Base-by-base conservation (phyloP, 1,140 invertebrate species). In the Drosophila orosa region DNA sequence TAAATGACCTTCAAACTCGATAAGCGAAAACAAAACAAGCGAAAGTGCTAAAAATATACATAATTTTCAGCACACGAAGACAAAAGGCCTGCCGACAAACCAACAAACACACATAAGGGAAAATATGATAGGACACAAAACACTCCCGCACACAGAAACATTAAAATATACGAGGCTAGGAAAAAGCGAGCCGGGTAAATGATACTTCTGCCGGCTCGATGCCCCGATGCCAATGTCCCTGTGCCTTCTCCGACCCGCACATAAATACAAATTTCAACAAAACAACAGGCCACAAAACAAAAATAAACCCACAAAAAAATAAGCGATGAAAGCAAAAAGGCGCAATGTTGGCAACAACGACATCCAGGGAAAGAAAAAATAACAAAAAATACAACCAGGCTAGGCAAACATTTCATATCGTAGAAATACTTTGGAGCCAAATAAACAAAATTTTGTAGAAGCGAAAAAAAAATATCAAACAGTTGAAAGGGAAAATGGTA, bases 11-110 rank as follows among this genome's bases (percentile, higher is more conserved):
- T 89, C 85, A 89, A 89, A 89, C 84, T 80, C 77, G 84, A 89
- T 89, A 89, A 89, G 84, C 84, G 84, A 89, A 89, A 89, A 84
- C 84, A 89, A 89, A 89, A 84, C 80, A 89, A 89, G 77, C 84
- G 84, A 87, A 87, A 87, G 84, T 87, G 84, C 84, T 83, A 75
- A 89, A 89, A 89, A 89, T 84, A 90, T 89, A 80, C 84, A 89
- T 89, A 89, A 89, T 84, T 86, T 87, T 84, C 77, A 72, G 80
- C 55, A 74, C 61, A 75, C 60, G 72, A 61, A 85, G 66, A 79
- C 50, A 71, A 83, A 35, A 76, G 25, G 24, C 37, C 60, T 25
- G 9, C 33, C 29, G 5, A 27, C 45, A 47, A 47, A 25, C 50
- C 25, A 54, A 48, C 44, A 37, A 57, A 59, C 25, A 63, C n/a